Percentiles rank a stretch among this genome's conserved stretches.
Conservation (phyloP, 2,888 invertebrate genomes). For the Pherbina coryleti region DNA sequence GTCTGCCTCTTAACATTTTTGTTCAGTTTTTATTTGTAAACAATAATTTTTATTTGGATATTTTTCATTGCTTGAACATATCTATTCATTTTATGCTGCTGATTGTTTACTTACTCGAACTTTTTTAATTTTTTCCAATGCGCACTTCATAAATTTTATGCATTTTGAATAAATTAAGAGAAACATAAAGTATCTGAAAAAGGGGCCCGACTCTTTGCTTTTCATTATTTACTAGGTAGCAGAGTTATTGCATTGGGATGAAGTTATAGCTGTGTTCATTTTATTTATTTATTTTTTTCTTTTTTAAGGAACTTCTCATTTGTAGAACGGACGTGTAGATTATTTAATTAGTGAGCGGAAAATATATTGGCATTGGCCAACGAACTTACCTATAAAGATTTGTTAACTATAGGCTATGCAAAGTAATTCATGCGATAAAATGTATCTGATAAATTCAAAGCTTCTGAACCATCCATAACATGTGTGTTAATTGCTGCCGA, state of each 20-base stretch:
- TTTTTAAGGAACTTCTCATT: too few species aligned
- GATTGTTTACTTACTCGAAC: neutral
- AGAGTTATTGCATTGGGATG: neutral
- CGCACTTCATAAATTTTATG: conserved; percentile 24
- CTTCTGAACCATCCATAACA: conserved; percentile 2
- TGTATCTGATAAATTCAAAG: conserved; percentile 3
- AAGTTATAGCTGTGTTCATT: conserved; percentile 11
- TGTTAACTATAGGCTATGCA: neutral
- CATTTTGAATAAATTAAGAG: conserved; percentile 21
- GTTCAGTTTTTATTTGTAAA: conserved; percentile 40
- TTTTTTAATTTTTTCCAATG: neutral
- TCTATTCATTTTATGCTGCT: conserved; percentile 2
- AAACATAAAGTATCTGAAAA: neutral
- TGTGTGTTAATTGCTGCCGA: conserved; percentile 25
- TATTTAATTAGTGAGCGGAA: too few species aligned
- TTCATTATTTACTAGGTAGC: neutral
- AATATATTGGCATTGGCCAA: too few species aligned
- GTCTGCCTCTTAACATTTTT: conserved; percentile 35
- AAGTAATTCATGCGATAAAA: conserved; percentile 13
- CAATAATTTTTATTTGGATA: conserved; percentile 39
- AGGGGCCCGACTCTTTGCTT: neutral
- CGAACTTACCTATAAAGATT: too few species aligned
- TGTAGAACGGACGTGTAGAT: too few species aligned
- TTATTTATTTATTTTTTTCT: neutral
- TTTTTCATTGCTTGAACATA: conserved; percentile 15